Evolutionary conservation across 2,888 invertebrate genomes (phyloP).

Genomic region (Lymantria monacha): DNA sequence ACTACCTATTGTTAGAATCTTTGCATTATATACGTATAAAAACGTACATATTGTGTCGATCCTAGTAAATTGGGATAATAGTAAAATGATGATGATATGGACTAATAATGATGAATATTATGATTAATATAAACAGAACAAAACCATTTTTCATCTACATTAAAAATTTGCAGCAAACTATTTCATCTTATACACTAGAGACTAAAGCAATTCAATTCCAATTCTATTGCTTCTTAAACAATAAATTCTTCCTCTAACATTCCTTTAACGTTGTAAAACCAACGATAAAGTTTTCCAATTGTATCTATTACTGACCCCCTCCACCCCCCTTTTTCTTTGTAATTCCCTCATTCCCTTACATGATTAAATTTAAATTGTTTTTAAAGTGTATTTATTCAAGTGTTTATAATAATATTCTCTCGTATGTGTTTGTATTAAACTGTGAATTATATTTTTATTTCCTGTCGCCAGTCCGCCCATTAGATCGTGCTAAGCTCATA

Average conservation of each 20-base stretch:
- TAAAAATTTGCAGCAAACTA: neutral
- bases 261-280: constrained; percentile 16
- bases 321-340: neutral
- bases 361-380: constrained; percentile 26
- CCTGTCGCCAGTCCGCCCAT: constrained; percentile 38
- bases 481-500: constrained; percentile 47
- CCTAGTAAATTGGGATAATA: no score
- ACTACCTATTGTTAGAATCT: no score
- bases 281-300: constrained; percentile 11
- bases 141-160: neutral
- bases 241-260: constrained; percentile 10
- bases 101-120: no score
- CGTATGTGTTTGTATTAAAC: constrained; percentile 24
- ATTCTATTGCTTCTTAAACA: constrained; percentile 25
- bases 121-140: no score
- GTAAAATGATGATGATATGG: no score
- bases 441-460: constrained; percentile 40
- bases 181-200: constrained; percentile 1
- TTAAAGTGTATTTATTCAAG: constrained; percentile 13
- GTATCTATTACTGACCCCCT: no score
- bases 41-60: no score
- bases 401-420: constrained; percentile 17
- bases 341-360: constrained; percentile 6
- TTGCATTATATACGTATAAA: no score
- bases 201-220: constrained; percentile 12